phyloP scores from a whole-genome alignment of 2,888 invertebrate species.

The Folsomia candida region DNA sequence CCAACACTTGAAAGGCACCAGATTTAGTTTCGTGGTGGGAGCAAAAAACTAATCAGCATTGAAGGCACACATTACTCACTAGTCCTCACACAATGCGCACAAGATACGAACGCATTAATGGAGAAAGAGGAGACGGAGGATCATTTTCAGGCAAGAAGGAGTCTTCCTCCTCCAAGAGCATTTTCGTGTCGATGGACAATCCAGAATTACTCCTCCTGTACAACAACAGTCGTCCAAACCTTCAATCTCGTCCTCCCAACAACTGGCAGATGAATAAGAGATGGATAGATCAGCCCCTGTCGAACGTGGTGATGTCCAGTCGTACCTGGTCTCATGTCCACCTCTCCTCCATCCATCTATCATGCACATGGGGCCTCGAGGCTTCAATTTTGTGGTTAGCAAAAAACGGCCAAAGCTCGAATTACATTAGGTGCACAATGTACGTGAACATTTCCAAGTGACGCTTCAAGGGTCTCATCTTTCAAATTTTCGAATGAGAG shows the following conservation, averaged over 20 bases:
- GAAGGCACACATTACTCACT: conserved; percentile 26
- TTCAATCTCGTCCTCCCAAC: background rate
- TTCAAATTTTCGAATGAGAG: background rate
- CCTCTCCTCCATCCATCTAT: background rate
- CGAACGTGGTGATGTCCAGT: too few relatives aligned
- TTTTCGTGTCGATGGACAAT: background rate
- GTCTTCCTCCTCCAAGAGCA: background rate
- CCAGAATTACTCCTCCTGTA: background rate
- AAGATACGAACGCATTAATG: too few relatives aligned
- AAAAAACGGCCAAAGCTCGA: background rate
- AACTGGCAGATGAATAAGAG: background rate
- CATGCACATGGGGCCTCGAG: background rate
- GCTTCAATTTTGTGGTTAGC: background rate
- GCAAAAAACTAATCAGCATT: conserved; percentile 31
- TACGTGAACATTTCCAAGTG: too few relatives aligned
- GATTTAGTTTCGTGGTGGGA: background rate
- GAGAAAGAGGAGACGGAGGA: too few relatives aligned
- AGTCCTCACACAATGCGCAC: background rate
- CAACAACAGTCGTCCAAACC: too few relatives aligned
- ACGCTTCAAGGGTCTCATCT: background rate
- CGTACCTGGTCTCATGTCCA: background rate
- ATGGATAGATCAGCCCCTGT: background rate
- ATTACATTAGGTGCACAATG: background rate
- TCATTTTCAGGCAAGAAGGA: background rate
- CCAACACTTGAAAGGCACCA: conserved; percentile 19